phyloP scores from a whole-genome alignment of 2,113 vertebrate species.

The Acanthochromis polyacanthus region DNA sequence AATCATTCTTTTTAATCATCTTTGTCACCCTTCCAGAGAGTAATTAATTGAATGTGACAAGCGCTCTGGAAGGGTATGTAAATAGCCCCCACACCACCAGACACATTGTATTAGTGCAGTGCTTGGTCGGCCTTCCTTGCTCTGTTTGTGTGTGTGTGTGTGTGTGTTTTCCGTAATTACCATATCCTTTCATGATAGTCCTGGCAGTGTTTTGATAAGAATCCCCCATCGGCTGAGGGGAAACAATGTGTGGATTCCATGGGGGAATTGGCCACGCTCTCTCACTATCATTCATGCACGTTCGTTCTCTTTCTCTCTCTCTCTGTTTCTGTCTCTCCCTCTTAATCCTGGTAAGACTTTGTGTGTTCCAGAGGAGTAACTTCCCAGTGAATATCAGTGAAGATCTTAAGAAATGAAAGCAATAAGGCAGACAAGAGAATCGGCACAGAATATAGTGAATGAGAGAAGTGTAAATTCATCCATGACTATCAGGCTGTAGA shows the following conservation, averaged over 20 bases:
- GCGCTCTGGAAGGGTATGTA: slow-evolving; percentile 75
- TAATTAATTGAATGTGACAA: slow-evolving; percentile 83
- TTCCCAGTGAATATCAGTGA: slow-evolving; percentile 24
- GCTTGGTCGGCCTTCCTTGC: slow-evolving; percentile 47
- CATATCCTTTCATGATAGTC: slow-evolving; percentile 79
- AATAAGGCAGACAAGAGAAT: slow-evolving; percentile 32
- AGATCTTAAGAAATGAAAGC: slow-evolving; percentile 32
- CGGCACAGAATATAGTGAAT: slow-evolving; percentile 4
- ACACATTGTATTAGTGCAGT: slow-evolving; percentile 69
- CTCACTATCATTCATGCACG: background rate
- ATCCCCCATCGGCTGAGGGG: slow-evolving; percentile 61
- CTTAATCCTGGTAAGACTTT: slow-evolving; percentile 43
- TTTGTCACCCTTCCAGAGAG: slow-evolving; percentile 76
- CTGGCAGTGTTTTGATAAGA: slow-evolving; percentile 75
- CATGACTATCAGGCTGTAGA: slow-evolving; percentile 22
- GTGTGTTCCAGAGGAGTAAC: slow-evolving; percentile 41
- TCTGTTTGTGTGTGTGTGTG: slow-evolving; percentile 39
- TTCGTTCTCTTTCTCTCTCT: background rate
- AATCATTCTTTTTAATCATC: slow-evolving; percentile 73
- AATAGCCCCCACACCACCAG: slow-evolving; percentile 73
- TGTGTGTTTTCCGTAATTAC: slow-evolving; percentile 74
- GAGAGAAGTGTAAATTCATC: slow-evolving; percentile 31
- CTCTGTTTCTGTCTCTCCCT: background rate
- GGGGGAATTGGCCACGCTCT: slow-evolving; percentile 51
- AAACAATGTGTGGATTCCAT: slow-evolving; percentile 66